Evolutionary conservation across 2,797 vertebrate species (phyloP), one percentile per base, ranked within the genome.

Genomic region (Rachycentron canadum): DNA sequence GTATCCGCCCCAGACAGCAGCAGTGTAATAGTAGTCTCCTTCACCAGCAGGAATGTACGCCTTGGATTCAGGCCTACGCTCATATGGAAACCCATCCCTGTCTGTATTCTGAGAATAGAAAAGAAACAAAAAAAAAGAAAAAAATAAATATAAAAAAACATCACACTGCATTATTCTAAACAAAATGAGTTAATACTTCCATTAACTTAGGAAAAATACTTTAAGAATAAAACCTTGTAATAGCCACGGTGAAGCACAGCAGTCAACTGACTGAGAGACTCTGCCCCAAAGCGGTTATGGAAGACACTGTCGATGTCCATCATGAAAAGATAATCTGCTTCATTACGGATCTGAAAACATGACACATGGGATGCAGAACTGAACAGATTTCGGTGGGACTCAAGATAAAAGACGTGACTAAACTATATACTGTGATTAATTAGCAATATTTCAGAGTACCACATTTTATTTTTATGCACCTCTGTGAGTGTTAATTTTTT

Each of bases 21-120:
- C 93, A 1, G 91, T 91, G 0, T 96, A 96, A 85, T 94, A 97
- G 78, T 95, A 96, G 78, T 96, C 95, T 25, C 95, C 95, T 52
- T 95, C 91, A 2, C 25, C 79, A 0, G 17, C 0, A 0, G 95
- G 90, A 72, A 96, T 95, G 61, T 85, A 95, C 36, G 95, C 95
- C 0, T 89, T 76, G 0, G 95, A 96, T 10, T 45, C 0, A 0
- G 41, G 86, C 12, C 92, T 90, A 17, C 94, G 94, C 84, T 97
- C 95, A 0, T 96, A 96, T 0, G 95, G 93, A 83, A 96, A 95
- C 0, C 32, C 0, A 1, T 82, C 76, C 3, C 86, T 83, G 0
- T 36, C 0, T 23, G 14, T 62, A 0, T 7, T 16, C 89, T 89
- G 50, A 49, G 5, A 13, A 25, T n/a, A n/a, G n/a, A n/a, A n/a